These are phyloP conservation scores for Sitta carolinensis DNA, from an alignment of 2,797 vertebrate species.

Conservation along the genomic window DNA sequence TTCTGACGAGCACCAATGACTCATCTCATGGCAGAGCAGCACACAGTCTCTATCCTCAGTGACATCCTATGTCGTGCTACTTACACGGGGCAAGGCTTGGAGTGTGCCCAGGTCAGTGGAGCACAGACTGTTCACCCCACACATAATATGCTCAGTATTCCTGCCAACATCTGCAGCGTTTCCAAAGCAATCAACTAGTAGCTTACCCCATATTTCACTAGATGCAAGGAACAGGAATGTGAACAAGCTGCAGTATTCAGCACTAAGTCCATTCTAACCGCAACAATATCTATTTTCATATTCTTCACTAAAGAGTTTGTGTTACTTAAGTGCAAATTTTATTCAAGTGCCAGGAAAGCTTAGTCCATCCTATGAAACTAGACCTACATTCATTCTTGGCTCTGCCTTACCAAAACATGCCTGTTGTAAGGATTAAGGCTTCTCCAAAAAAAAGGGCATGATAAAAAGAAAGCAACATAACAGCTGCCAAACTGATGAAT, in stretches of 20 bases:
- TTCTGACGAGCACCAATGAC: background rate
- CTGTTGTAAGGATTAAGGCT: background rate
- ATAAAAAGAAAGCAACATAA: background rate
- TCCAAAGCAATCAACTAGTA: background rate
- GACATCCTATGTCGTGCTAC: rapidly evolving
- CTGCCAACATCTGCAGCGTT: background rate
- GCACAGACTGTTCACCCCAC: background rate
- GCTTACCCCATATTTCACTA: background rate
- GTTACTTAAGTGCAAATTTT: background rate
- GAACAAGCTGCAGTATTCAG: background rate
- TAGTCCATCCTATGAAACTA: background rate
- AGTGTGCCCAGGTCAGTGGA: background rate
- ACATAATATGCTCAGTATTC: background rate
- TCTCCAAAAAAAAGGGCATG: background rate
- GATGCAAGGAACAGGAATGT: background rate
- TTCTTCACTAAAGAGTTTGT: background rate
- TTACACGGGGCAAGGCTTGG: background rate
- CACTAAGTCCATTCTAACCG: background rate
- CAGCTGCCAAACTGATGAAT: background rate
- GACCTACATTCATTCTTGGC: background rate
- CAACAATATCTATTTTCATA: background rate
- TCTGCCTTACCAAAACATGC: background rate
- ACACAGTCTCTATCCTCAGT: background rate
- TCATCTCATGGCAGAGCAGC: background rate
- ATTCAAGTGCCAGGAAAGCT: background rate